These are phyloP conservation scores for Mionectes macconnelli DNA, from an alignment of 2,113 vertebrate species.

Conservation along the genomic window DNA sequence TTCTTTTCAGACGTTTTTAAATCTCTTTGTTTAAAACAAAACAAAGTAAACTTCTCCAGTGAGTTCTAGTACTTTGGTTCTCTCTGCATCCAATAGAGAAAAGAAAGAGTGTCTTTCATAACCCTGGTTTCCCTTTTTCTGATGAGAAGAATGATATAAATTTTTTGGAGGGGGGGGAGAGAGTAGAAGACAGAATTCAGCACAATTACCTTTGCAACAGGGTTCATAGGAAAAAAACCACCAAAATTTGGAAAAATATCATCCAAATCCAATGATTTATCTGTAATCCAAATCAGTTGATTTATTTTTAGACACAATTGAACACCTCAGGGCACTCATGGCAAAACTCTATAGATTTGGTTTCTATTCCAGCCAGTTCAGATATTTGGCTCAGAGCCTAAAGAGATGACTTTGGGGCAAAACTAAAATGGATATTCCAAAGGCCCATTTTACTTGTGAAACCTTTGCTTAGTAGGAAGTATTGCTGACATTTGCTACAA, in stretches of 20 bases:
- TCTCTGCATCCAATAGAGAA: neutral
- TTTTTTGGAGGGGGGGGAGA: rapidly evolving
- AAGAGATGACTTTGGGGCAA: neutral
- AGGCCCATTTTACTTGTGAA: neutral
- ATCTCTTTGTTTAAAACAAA: neutral
- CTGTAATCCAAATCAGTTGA: neutral
- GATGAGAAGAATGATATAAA: neutral
- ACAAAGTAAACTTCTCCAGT: neutral
- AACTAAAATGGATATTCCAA: neutral
- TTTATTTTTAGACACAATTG: neutral
- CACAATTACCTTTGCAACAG: neutral
- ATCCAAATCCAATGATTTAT: neutral
- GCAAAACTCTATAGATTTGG: neutral
- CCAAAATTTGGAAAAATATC: neutral
- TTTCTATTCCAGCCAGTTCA: neutral
- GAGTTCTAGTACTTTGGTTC: neutral
- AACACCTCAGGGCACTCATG: neutral
- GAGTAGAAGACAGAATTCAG: neutral
- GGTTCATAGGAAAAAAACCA: neutral
- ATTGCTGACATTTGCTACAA: neutral
- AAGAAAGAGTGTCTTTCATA: neutral
- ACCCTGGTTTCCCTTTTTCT: neutral
- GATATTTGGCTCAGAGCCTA: neutral
- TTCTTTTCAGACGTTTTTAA: neutral
- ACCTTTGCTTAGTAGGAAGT: neutral